Evolutionary conservation across 2,113 vertebrate species (phyloP), one percentile per base, ranked within the genome.

Genomic region (Strigops habroptila): DNA sequence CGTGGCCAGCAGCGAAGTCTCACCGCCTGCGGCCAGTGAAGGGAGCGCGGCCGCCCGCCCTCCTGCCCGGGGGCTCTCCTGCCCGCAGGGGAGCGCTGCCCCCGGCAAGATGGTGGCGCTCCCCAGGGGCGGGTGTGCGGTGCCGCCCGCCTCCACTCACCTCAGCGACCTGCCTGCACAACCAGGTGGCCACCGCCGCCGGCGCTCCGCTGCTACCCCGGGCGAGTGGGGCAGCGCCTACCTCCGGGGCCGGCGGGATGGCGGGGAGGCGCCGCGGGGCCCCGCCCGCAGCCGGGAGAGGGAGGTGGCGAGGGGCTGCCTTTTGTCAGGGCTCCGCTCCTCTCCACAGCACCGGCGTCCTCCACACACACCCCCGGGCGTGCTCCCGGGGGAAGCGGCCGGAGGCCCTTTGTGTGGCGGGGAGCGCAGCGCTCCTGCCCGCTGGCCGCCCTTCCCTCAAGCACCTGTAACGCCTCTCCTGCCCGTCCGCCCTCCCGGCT

Each of bases 201-300:
- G 53, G 88, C 75, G 48, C 76, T 86, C 30, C 24, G 55, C 91
- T 46, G 53, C 67, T 86, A 75, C 11, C 49, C 81, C 60, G 10
- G 53, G 31, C 17, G 23, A 86, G 25, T 53, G 43, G 76, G 81
- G 53, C 84, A 95, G 80, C 94, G 21, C 65, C 70, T 52, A 69
- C 84, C 65, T 35, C 60, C 65, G n/a, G 30, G n/a, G 60, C 70
- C 43, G 53, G 64, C 37, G 48, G 63, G 63, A 27, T 18, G 57
- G 87, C 21, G 44, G 52, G 93, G 87, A 75, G 90, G 87, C 1
- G 90, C 52, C 31, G 68, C 37, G 48, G 74, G 69, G 91, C 88
- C n/a, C 95, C 95, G 95, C 95, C 93, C 52, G 95, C 84, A 39
- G 93, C 27, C 18, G 23, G 64, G 57, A 17, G 55, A 35, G 46